Base-by-base conservation (phyloP, 2,797 vertebrate genomes). In the Neostethus bicornis region DNA sequence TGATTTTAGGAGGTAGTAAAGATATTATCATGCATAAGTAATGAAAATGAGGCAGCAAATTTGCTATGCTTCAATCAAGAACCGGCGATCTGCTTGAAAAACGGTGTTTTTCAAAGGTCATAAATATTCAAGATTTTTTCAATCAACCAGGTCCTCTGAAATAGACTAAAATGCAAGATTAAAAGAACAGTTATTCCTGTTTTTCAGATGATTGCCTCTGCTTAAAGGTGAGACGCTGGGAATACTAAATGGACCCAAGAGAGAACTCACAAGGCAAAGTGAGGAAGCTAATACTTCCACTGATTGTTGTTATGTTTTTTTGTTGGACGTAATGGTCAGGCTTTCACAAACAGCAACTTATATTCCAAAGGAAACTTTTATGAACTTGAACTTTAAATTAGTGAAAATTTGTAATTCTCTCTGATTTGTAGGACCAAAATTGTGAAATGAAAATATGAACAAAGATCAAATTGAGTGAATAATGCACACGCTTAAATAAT, bases 251-350 rank as follows among this genome's bases (percentile, higher is more conserved):
- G 74, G 75, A 64, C 25, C 14, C 17, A 38, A 28, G 29, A 54
- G 45, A 58, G 58, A 41, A 57, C 65, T 59, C 31, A 61, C 45
- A 43, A 58, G 45, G 28, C 21, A 13, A 9, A 14, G 26, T 5
- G 8, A 60, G 31, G 54, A 70, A 51, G 54, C 37, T 84, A 85
- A 78, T 82, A 83, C 72, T 74, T 61, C 69, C 69, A 63, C 74
- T 89, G 87, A 87, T 87, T 80, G 61, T 38, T 50, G 42, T 60
- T 59, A 69, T 74, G 61, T 81, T 79, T 67, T 67, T 75, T 13
- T 34, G 64, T 65, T 66, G 77, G 50, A 63, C 25, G 55, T 85
- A 86, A 84, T 86, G 75, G 80, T 51, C 46, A 3, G 39, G 61
- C 84, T 74, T 55, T 79, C 79, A 63, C 5, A 63, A 20, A 51